Evolutionary conservation across 1,140 invertebrate species (phyloP), one percentile per base, ranked within the genome.

Genomic region (Hyles vespertilio): DNA sequence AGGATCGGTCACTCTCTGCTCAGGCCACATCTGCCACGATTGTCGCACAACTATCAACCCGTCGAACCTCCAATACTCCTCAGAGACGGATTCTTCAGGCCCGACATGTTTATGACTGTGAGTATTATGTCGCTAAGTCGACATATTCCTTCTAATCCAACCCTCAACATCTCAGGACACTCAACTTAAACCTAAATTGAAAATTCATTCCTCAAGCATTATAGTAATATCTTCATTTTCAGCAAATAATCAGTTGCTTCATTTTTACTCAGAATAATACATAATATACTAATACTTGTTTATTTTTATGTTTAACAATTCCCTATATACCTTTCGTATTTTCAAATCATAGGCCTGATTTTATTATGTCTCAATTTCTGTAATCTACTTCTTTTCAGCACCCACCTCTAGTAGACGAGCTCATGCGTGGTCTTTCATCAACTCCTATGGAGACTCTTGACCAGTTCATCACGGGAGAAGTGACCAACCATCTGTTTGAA

Each of bases 381-480:
- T 22, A 22, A 22, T 22, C 22, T 22, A 0, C 22, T 22, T 2
- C 12, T 52, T 77, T 69, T 8, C 76, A 89, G 81, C 84, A 94
- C 84, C 92, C 92, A n/a, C 92, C 93, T 22, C 94, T 96, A 91
- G 91, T 96, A 8, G 96, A 98, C 78, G 95, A 97, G 74, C 92
- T 99, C 51, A 91, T 95, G 12, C 92, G 97, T 49, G 98, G 98
- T 48, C 85, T 99, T 6, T 92, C 97, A 0, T 94, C 95, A 0
- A 97, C 96, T 0, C 96, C 97, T 1, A 97, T 98, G 93, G 97
- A 98, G 83, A 96, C 94, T 1, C 85, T 97, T n/a, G 97, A 98
- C 85, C 96, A 97, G 77, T 97, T 98, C 74, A 95, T 98, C 59
- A 98, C 96, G 0, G 96, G 96, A 0, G 96, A 98, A 91, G 95